phyloP scores from a whole-genome alignment of 2,888 invertebrate genomes.

The Thera britannica region DNA sequence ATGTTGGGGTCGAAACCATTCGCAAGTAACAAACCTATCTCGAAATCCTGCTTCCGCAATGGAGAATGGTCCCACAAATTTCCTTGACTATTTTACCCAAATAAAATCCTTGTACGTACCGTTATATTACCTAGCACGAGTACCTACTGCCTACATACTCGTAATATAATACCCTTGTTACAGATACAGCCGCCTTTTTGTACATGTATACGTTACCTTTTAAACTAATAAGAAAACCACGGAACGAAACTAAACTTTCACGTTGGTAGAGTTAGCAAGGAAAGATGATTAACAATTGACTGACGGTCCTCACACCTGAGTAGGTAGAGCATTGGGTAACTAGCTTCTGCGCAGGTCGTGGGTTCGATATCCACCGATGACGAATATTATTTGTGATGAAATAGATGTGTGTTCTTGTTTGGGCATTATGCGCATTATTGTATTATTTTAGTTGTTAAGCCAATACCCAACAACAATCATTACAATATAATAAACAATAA shows the following conservation, averaged over 20 bases:
- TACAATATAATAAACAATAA: too few relatives aligned
- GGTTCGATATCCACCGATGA: too few relatives aligned
- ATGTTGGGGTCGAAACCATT: slow-evolving; percentile 27
- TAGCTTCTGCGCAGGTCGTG: too few relatives aligned
- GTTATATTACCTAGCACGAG: slow-evolving; percentile 10
- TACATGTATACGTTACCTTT: slow-evolving; percentile 10
- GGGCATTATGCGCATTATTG: too few relatives aligned
- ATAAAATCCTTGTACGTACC: slow-evolving; percentile 28
- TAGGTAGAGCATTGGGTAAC: too few relatives aligned
- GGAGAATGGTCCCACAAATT: slow-evolving; percentile 20
- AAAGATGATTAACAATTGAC: neutral
- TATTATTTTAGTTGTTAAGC: too few relatives aligned
- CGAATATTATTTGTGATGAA: too few relatives aligned
- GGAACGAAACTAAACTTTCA: slow-evolving; percentile 18
- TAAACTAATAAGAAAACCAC: slow-evolving; percentile 26
- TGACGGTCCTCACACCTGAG: too few relatives aligned
- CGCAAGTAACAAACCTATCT: slow-evolving; percentile 22
- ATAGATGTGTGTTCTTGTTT: too few relatives aligned
- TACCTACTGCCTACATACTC: neutral
- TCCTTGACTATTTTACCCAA: slow-evolving; percentile 26
- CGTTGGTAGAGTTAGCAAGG: neutral
- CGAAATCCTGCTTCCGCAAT: slow-evolving; percentile 14
- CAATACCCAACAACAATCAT: too few relatives aligned
- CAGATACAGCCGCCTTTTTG: slow-evolving; percentile 1
- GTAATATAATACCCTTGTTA: slow-evolving; percentile 24